Evolutionary conservation across 1,140 invertebrate genomes (phyloP).

Genomic region (Drosophila hydei): DNA sequence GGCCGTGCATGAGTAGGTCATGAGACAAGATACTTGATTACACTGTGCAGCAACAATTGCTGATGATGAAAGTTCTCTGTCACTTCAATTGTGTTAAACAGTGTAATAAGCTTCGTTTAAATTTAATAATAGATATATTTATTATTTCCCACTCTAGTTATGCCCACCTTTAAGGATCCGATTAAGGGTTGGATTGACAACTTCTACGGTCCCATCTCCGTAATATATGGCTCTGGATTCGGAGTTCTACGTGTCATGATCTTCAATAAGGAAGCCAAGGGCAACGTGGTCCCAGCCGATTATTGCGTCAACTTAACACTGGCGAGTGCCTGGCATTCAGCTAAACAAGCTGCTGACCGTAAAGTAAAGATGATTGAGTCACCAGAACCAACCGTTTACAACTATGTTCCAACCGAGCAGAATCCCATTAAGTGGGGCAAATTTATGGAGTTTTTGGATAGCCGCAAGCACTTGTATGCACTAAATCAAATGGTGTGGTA

Average conservation of each 20-base stretch:
- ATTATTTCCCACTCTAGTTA: constrained; percentile 85
- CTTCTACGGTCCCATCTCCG: constrained; percentile 93
- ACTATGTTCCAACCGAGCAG: constrained; percentile 87
- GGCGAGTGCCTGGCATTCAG: constrained; percentile 88
- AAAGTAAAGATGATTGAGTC: constrained; percentile 12
- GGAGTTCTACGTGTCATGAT: constrained; percentile 88
- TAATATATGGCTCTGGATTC: constrained; percentile 87
- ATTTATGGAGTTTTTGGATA: constrained; percentile 76
- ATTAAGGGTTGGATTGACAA: constrained; percentile 93
- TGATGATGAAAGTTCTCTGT: too few relatives aligned
- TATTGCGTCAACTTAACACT: constrained; percentile 91
- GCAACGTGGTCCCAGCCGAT: constrained; percentile 93
- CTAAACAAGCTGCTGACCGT: constrained; percentile 36
- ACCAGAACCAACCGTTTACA: constrained; percentile 86
- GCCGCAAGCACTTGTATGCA: constrained; percentile 16
- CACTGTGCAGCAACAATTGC: too few relatives aligned
- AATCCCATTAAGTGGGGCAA: constrained; percentile 87
- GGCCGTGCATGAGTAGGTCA: constrained; percentile 88
- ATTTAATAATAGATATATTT: neutral
- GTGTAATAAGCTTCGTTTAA: too few relatives aligned
- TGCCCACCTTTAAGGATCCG: constrained; percentile 91
- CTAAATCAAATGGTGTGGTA: constrained; percentile 84
- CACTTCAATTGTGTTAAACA: too few relatives aligned
- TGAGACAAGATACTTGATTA: too few relatives aligned
- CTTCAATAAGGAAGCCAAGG: constrained; percentile 85